Evolutionary conservation across 2,797 vertebrate genomes (phyloP).

Genomic region (Amniataba percoides): DNA sequence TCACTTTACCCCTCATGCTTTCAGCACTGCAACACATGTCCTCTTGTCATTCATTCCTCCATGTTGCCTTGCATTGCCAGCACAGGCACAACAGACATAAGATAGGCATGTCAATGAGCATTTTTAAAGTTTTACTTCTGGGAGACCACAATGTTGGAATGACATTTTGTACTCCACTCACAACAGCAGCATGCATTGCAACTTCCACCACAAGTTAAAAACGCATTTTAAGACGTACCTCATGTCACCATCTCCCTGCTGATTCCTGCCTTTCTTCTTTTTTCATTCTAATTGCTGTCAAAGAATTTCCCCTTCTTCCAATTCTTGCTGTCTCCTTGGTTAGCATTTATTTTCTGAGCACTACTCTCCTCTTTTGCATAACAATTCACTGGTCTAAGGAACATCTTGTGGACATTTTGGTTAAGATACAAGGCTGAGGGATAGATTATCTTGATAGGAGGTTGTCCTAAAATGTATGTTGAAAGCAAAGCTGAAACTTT

Average conservation of each 20-base stretch:
- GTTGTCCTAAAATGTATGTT: too few species aligned
- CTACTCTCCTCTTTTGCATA: neutral
- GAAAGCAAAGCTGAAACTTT: too few species aligned
- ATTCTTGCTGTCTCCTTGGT: conserved; percentile 5
- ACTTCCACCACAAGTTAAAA: conserved; percentile 2
- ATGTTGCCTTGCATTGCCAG: conserved; percentile 11
- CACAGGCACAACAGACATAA: conserved; percentile 13
- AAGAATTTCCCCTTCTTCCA: neutral
- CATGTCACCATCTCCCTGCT: conserved; percentile 8
- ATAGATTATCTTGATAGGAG: too few species aligned
- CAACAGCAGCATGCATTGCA: conserved; percentile 2
- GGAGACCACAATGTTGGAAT: neutral
- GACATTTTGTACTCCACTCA: conserved; percentile 14
- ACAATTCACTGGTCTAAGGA: neutral
- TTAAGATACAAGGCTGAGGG: neutral
- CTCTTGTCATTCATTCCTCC: neutral
- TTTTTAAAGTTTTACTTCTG: conserved; percentile 23
- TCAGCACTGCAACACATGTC: too few species aligned
- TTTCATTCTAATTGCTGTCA: conserved; percentile 37
- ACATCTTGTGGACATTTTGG: neutral
- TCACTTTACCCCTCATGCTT: too few species aligned
- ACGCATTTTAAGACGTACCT: conserved; percentile 17
- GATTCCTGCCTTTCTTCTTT: conserved; percentile 1
- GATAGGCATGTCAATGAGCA: conserved; percentile 9
- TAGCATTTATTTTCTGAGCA: neutral